Base-by-base conservation (phyloP, 1,140 invertebrate species). In the Bombus fervidus region DNA sequence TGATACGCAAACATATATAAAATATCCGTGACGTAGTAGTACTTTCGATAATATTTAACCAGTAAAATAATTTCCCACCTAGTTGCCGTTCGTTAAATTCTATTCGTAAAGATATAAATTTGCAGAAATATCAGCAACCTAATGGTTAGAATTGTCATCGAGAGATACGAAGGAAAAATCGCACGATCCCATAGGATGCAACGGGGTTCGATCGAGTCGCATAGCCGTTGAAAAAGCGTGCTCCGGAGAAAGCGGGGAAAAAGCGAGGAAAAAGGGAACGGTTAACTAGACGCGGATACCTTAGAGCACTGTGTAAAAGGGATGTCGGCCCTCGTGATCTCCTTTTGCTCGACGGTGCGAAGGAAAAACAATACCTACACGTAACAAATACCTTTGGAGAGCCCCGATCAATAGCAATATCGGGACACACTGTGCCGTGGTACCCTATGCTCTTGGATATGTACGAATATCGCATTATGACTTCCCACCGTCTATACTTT, bases 271-370 rank as follows among this genome's bases (percentile, higher is more conserved):
- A 86, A 77, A 87, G 88, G 85, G 84, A 87, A 86, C 82, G 80
- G 82, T 85, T 57, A 87, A 82, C 83, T 73, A 88, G 84, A 83
- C 86, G 81, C 83, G 83, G 79, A 88, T 87, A 81, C 88, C 86
- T 90, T 80, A 87, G 82, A 75, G 85, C 87, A 82, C 75, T 86
- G 84, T 86, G 86, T 88, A 88, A 91, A 91, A 90, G 90, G 89
- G 90, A 91, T 71, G 87, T 86, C 81, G 81, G 87, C 90, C 89
- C 87, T 90, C 90, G 86, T 87, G 90, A 88, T 91, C 90, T 91
- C 89, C 90, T 91, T 90, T 91, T 90, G 90, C 89, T 91, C 89
- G 89, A 79, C 84, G 90, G 90, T 90, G 90, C 89, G 90, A 91
- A 90, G 90, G 89, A 91, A 91, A 91, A 91, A 91, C 90, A 90